phyloP scores from a whole-genome alignment of 2,113 vertebrate species.

The Lycaon pictus region DNA sequence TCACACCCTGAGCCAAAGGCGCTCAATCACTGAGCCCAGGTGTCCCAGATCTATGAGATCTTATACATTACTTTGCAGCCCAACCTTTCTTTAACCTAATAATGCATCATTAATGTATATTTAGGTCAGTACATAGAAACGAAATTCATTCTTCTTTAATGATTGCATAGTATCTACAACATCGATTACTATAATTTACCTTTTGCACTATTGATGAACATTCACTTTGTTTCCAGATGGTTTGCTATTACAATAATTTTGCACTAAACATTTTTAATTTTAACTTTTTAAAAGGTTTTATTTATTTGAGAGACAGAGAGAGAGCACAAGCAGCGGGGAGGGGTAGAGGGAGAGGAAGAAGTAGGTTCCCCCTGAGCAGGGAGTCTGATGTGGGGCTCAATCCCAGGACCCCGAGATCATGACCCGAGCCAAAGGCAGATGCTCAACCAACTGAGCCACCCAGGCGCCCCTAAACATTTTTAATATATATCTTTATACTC shows the following conservation, averaged over 20 bases:
- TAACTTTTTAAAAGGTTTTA: too few species aligned
- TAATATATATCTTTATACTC: neutral
- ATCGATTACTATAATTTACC: neutral
- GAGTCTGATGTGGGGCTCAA: too few species aligned
- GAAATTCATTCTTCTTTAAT: conserved; percentile 22
- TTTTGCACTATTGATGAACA: neutral
- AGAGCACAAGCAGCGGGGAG: too few species aligned
- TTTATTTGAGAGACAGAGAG: too few species aligned
- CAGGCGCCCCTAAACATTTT: neutral
- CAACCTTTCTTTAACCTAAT: neutral
- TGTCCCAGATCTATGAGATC: neutral
- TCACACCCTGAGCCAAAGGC: too few species aligned
- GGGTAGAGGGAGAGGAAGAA: too few species aligned
- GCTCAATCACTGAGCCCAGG: too few species aligned
- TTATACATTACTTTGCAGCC: neutral
- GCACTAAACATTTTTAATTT: neutral
- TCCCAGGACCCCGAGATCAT: too few species aligned
- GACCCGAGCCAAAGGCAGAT: too few species aligned
- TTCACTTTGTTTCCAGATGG: conserved; percentile 13
- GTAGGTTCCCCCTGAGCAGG: too few species aligned
- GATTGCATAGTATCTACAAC: neutral
- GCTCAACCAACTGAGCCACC: too few species aligned
- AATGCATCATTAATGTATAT: neutral
- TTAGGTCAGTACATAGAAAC: neutral
- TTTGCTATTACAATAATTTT: neutral